A percentile compares a stretch with the other conserved stretches of the same genome.
These are phyloP conservation scores for fruit fly (Drosophila melanogaster) DNA, from an alignment of 1,140 invertebrate genomes.

Conservation along the genomic window Release_6_plus_ISO1_MT NT_033779.5:19953501-19954000, in stretches of 20 bases:
- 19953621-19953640: slow-evolving; percentile 39
- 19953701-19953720: slow-evolving; percentile 6
- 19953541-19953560: slow-evolving; percentile 16
- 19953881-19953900: slow-evolving; percentile 44
- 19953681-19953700: slow-evolving; percentile 46
- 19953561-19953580: slow-evolving; percentile 71
- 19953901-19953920: slow-evolving; percentile 73
- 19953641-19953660: slow-evolving; percentile 36
- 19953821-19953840: slow-evolving; percentile 15
- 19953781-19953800: slow-evolving; percentile 48
- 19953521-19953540: slow-evolving; percentile 16
- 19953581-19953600: slow-evolving; percentile 78
- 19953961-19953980: slow-evolving; percentile 38
- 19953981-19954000: neutral
- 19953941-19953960: slow-evolving; percentile 60
- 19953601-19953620: slow-evolving; percentile 62
- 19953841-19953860: slow-evolving; percentile 5
- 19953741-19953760: slow-evolving; percentile 66
- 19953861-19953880: slow-evolving; percentile 2
- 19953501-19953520: slow-evolving; percentile 57
- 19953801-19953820: slow-evolving; percentile 50
- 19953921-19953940: slow-evolving; percentile 13
- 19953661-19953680: slow-evolving; percentile 69
- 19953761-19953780: slow-evolving; percentile 78
- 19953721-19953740: slow-evolving; percentile 28